phyloP scores from a whole-genome alignment of 2,888 invertebrate species.

The Gymnoscelis rufifasciata region DNA sequence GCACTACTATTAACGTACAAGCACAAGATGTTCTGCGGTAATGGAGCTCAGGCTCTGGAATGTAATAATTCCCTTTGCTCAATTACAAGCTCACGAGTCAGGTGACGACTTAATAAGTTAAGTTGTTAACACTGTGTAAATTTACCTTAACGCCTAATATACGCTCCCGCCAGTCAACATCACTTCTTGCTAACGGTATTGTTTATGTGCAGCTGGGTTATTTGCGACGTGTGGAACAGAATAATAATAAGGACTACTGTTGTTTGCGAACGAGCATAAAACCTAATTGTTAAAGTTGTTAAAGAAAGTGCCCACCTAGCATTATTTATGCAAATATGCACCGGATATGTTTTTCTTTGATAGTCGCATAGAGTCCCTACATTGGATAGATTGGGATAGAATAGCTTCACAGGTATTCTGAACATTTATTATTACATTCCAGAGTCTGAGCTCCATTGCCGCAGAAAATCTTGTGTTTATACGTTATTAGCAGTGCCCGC shows the following conservation, averaged over 20 bases:
- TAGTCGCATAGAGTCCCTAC: too few relatives aligned
- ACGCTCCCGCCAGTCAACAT: constrained; percentile 57
- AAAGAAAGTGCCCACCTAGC: too few relatives aligned
- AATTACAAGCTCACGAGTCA: constrained; percentile 42
- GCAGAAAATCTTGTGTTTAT: constrained; percentile 1
- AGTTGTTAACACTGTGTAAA: constrained; percentile 73
- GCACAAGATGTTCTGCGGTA: neutral
- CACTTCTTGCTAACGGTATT: constrained; percentile 71
- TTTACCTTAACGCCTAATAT: constrained; percentile 73
- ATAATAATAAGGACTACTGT: too few relatives aligned
- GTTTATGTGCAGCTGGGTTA: constrained; percentile 56
- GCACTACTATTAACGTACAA: constrained; percentile 9
- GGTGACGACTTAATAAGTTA: constrained; percentile 74
- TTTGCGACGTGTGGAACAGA: too few relatives aligned
- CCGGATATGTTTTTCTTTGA: too few relatives aligned
- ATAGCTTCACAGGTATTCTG: too few relatives aligned
- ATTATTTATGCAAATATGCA: too few relatives aligned
- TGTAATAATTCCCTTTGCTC: constrained; percentile 52
- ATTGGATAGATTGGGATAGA: too few relatives aligned
- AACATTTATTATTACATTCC: constrained; percentile 65
- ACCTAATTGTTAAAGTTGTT: too few relatives aligned
- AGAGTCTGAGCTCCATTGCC: constrained; percentile 8
- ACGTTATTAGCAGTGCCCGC: constrained; percentile 8
- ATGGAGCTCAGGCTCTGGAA: constrained; percentile 36
- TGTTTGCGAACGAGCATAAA: too few relatives aligned